Base-by-base conservation (phyloP, 2,797 vertebrate species). In the Okamejei kenojei region DNA sequence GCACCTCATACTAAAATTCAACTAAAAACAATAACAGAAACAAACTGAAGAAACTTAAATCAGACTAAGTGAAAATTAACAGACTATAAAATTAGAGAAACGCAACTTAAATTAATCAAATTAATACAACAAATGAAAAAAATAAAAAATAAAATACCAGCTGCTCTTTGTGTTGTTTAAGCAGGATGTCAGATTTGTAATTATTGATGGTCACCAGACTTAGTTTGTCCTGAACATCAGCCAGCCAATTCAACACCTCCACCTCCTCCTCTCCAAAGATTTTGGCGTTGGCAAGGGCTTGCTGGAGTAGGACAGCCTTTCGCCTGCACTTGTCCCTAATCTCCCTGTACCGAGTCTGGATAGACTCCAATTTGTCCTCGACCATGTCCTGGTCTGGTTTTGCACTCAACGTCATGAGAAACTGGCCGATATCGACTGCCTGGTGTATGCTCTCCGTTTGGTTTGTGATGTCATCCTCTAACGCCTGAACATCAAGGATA, bases 181-280 rank as follows among this genome's bases (percentile, higher is more conserved):
- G 96, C 95, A 99, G 97, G 95, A 97, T 95, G 94, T 98, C 97
- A 93, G 96, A 97, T 96, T 96, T 98, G 97, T 97, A 98, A 97
- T 97, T 97, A 96, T 98, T 98, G 94, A 99, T 93, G 58, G 97
- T 97, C 94, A 98, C 98, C 95, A 97, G 97, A 94, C 95, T 94
- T 95, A 99, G 97, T 71, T 98, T 97, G 97, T 99, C 98, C 95
- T 97, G 98, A 94, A 98, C 98, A 96, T 99, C 99, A 1, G 98
- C 98, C 96, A 99, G 96, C 99, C 99, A 99, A 97, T 99, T 99
- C 96, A 99, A 97, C 96, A 99, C 98, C 96, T 99, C 99, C 94
- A 99, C 98, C 96, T 99, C 98, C 45, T 99, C 98, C 97, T 99
- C 99, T 95, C 99, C 99, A 95, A 99, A 99, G 94, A 99, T 97